Percentiles rank a stretch among this genome's conserved stretches.
Evolutionary conservation across 2,888 invertebrate species (phyloP).

Genomic region (Clanis bilineata): DNA sequence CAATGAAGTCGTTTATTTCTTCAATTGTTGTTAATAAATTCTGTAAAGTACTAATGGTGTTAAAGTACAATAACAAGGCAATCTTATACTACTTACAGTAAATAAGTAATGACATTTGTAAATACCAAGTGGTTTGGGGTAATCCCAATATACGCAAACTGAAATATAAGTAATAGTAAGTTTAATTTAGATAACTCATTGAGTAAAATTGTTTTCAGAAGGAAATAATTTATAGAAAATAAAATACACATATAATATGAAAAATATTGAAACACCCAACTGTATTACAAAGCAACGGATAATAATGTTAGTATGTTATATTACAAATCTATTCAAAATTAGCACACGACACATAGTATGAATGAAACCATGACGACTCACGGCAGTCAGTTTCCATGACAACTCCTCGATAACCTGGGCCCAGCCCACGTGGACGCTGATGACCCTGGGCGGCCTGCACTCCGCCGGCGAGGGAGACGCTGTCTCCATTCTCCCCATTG

Average conservation of each 20-base stretch:
- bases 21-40: no score
- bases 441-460: constrained; percentile 31
- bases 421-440: constrained; percentile 59
- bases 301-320: constrained; percentile 26
- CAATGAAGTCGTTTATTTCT: no score
- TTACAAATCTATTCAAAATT: background rate
- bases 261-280: background rate
- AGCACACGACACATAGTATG: constrained; percentile 15
- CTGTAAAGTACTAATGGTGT: no score
- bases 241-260: background rate
- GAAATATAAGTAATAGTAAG: no score
- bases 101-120: no score
- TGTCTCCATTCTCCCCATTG: constrained; percentile 18
- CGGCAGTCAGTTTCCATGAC: constrained; percentile 53
- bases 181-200: no score
- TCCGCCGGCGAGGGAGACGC: background rate
- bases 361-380: constrained; percentile 44
- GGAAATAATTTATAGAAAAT: no score
- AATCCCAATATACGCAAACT: no score
- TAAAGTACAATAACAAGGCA: no score
- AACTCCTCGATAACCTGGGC: constrained; percentile 67
- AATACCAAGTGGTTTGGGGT: no score
- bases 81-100: no score
- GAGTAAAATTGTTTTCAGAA: no score
- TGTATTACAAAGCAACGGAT: background rate